Evolutionary conservation across 1,140 invertebrate species (phyloP), one percentile per base, ranked within the genome.

Genomic region (Latrodectus geometricus): DNA sequence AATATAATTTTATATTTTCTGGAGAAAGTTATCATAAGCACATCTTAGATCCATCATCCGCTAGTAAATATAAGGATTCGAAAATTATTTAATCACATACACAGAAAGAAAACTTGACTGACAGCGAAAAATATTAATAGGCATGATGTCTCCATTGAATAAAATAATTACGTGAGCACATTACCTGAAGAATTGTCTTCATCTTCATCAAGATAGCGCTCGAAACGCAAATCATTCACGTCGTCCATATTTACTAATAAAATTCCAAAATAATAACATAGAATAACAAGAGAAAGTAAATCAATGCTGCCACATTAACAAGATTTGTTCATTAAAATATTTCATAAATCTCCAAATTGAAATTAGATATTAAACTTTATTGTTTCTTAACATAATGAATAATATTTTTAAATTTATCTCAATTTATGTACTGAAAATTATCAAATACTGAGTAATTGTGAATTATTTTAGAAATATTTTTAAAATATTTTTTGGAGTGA

Each of bases 131-230:
- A 61, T 14, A 17, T 61, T 61, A 4, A 61, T 61, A 14, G 17
- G 8, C 54, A 61, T 61, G 17, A 61, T 61, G 54, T 61, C 54
- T 61, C 8, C 12, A 69, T 15, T n/a, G 75, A 70, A 73, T 20
- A 76, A 86, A 78, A 69, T 65, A 78, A 56, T 86, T 77, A 86
- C 69, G 54, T 20, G 80, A 17, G 35, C 73, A 75, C 48, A 75
- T 83, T 83, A 83, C 83, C 83, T 86, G 83, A 77, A 86, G 83
- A 86, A 86, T 23, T 66, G n/a, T 76, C 82, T 65, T 86, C 83
- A 49, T 86, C 83, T 35, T 70, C 83, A 20, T 49, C 75, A 12
- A 86, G 49, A 12, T 48, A 20, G 9, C 23, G 48, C 8, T 86
- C 35, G 69, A 86, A 72, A 35, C 52, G 15, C 14, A 86, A 78